Conservation (phyloP, 2,113 vertebrate species). For the Rafetus swinhoei region DNA sequence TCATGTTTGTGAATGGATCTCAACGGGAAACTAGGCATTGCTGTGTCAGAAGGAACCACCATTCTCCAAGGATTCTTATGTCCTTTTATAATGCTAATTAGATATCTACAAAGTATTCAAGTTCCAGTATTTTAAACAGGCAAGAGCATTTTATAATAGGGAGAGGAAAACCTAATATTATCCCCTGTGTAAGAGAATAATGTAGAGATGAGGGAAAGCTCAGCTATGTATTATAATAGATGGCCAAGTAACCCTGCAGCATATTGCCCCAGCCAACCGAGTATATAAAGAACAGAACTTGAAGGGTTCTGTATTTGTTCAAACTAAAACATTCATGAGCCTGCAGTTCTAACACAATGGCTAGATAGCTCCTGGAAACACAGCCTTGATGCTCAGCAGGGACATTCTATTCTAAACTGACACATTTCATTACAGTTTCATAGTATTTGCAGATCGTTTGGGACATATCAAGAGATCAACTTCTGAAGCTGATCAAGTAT, state of each 20-base stretch:
- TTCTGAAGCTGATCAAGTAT: neutral
- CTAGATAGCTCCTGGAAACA: conserved; percentile 8
- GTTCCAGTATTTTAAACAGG: conserved; percentile 10
- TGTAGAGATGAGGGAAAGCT: conserved; percentile 20
- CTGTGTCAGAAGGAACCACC: neutral
- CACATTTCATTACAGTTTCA: neutral
- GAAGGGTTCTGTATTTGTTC: conserved; percentile 49
- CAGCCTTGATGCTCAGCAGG: neutral
- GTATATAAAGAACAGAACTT: neutral
- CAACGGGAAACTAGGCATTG: conserved; percentile 23
- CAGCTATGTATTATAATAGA: conserved; percentile 29
- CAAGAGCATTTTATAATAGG: conserved; percentile 16
- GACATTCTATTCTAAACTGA: neutral
- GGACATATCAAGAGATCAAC: neutral
- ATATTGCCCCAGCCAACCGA: conserved; percentile 10
- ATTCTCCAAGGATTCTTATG: neutral
- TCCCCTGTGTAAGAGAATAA: neutral
- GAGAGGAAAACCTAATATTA: neutral
- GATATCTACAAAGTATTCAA: conserved; percentile 40
- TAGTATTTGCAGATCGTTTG: neutral
- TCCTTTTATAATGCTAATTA: conserved; percentile 35
- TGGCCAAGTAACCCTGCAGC: conserved; percentile 16
- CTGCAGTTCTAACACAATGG: conserved; percentile 28
- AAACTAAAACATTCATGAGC: conserved; percentile 53
- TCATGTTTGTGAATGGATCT: neutral